Percentiles rank a stretch among this genome's conserved stretches.
These are phyloP conservation scores for Megathymus violae DNA, from an alignment of 1,140 invertebrate species.

Conservation along the genomic window DNA sequence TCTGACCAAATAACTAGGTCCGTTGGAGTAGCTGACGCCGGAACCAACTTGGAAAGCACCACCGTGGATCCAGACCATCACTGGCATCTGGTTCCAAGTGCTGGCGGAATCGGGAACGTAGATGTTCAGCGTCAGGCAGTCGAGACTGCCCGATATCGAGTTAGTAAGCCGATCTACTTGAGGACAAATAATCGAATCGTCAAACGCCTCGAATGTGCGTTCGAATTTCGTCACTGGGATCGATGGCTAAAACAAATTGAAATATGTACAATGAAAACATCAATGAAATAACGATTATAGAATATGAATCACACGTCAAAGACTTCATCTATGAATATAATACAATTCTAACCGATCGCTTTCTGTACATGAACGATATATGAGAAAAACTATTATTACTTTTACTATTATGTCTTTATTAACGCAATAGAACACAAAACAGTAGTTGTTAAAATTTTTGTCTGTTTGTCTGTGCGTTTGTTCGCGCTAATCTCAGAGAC, in stretches of 20 bases:
- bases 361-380: too few relatives aligned
- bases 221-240: slow-evolving; percentile 35
- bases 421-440: too few relatives aligned
- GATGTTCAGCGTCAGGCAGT: slow-evolving; percentile 61
- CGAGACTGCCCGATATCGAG: slow-evolving; percentile 25
- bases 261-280: too few relatives aligned
- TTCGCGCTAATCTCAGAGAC: too few relatives aligned
- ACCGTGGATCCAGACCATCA: slow-evolving; percentile 90
- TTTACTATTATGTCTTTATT: too few relatives aligned
- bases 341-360: too few relatives aligned
- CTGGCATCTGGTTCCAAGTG: slow-evolving; percentile 68
- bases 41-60: slow-evolving; percentile 86
- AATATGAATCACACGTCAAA: too few relatives aligned
- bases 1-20: slow-evolving; percentile 82
- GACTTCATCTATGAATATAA: too few relatives aligned
- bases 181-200: slow-evolving; percentile 41
- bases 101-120: slow-evolving; percentile 52
- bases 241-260: slow-evolving; percentile 32
- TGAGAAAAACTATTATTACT: too few relatives aligned
- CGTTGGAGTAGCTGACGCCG: slow-evolving; percentile 58
- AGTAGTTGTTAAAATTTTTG: too few relatives aligned
- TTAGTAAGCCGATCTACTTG: slow-evolving; percentile 35
- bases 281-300: too few relatives aligned
- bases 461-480: too few relatives aligned
- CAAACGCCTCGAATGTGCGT: slow-evolving; percentile 25